phyloP scores from a whole-genome alignment of 1,140 invertebrate genomes.

The Hyphantria cunea region DNA sequence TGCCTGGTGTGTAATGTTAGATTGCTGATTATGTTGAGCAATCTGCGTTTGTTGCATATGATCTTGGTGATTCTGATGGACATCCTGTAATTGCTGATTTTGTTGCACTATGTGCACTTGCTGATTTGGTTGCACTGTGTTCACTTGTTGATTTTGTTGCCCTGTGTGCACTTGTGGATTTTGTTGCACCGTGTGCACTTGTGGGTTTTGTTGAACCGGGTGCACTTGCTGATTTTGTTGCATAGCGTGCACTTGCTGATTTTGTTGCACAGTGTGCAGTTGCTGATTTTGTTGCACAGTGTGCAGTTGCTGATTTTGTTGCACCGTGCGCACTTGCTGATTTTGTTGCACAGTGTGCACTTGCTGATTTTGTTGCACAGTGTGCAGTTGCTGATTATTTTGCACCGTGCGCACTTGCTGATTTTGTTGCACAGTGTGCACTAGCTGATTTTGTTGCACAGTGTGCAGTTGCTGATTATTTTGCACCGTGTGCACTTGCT shows the following conservation, averaged over 20 bases:
- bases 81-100: neutral
- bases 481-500: neutral
- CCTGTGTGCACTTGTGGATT: neutral
- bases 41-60: constrained; percentile 2
- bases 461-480: neutral
- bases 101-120: constrained; percentile 6
- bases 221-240: constrained; percentile 1
- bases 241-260: neutral
- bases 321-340: neutral
- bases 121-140: neutral
- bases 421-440: neutral
- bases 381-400: neutral
- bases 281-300: neutral
- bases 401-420: neutral
- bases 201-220: neutral
- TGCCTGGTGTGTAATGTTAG: neutral
- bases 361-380: constrained; percentile 1
- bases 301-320: neutral
- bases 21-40: neutral
- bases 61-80: constrained; percentile 9
- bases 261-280: neutral
- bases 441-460: neutral
- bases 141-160: constrained; percentile 2
- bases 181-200: neutral
- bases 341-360: neutral